Evolutionary conservation across 2,888 invertebrate species (phyloP).

Genomic region (Pachycephus smyrnensis): DNA sequence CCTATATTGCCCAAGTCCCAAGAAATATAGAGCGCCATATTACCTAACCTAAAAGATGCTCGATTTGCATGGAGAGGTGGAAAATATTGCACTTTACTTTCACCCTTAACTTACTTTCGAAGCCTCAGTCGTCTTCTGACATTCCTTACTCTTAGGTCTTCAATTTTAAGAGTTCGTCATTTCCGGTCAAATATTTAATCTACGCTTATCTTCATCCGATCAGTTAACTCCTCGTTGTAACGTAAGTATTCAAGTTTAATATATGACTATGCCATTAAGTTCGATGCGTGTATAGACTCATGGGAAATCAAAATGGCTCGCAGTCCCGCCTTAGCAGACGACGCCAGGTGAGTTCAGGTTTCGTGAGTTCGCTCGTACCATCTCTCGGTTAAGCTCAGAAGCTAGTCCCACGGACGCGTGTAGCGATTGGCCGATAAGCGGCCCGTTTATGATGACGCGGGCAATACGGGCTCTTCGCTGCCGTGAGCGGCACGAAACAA

Average conservation of each 20-base stretch:
- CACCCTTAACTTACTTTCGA: constrained; percentile 1
- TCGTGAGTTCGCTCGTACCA: constrained; percentile 42
- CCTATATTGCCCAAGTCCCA: constrained; percentile 35
- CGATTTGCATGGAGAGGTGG: constrained; percentile 22
- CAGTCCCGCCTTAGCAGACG: neutral
- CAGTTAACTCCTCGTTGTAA: neutral
- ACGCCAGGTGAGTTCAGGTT: neutral
- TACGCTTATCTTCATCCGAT: neutral
- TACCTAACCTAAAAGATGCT: constrained; percentile 21
- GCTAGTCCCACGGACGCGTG: constrained; percentile 45
- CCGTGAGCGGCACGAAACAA: constrained; percentile 32
- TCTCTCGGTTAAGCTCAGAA: constrained; percentile 60
- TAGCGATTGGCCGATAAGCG: constrained; percentile 58
- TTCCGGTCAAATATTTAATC: neutral
- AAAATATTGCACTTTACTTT: constrained; percentile 20
- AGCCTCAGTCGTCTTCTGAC: constrained; percentile 31
- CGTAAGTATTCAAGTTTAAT: neutral
- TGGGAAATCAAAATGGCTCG: neutral
- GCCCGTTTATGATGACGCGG: constrained; percentile 41
- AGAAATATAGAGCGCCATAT: constrained; percentile 33
- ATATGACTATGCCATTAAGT: neutral
- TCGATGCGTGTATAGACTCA: neutral
- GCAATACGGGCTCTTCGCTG: constrained; percentile 11
- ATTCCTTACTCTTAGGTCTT: neutral
- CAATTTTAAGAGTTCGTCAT: neutral